Percentiles rank a stretch among this genome's conserved stretches.
These are phyloP conservation scores for Drosophila limbata DNA, from an alignment of 2,888 invertebrate species.

Conservation along the genomic window DNA sequence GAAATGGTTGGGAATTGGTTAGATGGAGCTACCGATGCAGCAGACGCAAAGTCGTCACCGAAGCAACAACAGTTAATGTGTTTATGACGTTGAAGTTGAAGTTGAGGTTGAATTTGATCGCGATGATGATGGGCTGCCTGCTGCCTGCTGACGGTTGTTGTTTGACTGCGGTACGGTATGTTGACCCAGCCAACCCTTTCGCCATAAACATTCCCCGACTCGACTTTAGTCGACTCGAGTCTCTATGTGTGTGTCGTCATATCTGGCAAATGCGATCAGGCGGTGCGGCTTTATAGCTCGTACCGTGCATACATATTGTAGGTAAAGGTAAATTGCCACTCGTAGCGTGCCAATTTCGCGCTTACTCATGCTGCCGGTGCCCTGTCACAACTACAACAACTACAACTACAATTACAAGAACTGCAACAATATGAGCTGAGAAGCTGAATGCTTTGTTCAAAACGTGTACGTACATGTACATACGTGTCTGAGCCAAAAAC, in stretches of 20 bases:
- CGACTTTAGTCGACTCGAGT: neutral
- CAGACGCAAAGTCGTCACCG: slow-evolving; percentile 9
- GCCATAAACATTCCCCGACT: slow-evolving; percentile 13
- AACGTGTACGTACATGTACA: slow-evolving; percentile 39
- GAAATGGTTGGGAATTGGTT: slow-evolving; percentile 22
- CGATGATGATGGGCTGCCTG: slow-evolving; percentile 37
- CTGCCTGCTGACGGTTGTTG: slow-evolving; percentile 20
- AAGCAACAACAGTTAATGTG: slow-evolving; percentile 18
- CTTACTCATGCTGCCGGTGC: slow-evolving; percentile 57
- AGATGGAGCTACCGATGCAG: slow-evolving; percentile 5
- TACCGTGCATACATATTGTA: slow-evolving; percentile 17
- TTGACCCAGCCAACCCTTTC: slow-evolving; percentile 59
- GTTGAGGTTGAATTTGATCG: slow-evolving; percentile 34
- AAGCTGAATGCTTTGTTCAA: slow-evolving; percentile 24
- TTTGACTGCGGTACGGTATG: slow-evolving; percentile 30
- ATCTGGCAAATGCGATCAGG: slow-evolving; percentile 48
- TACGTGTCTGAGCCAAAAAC: slow-evolving; percentile 44
- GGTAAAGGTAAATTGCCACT: slow-evolving; percentile 38
- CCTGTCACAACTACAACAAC: slow-evolving; percentile 17
- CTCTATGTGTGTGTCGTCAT: slow-evolving; percentile 31
- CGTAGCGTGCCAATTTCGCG: slow-evolving; percentile 65
- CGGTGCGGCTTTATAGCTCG: slow-evolving; percentile 32
- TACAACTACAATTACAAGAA: slow-evolving; percentile 12
- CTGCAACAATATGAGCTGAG: slow-evolving; percentile 3
- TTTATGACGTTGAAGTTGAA: slow-evolving; percentile 36